Evolutionary conservation across 2,113 vertebrate species (phyloP), one percentile per base, ranked within the genome.

Genomic region (Cyprinodon tularosa): DNA sequence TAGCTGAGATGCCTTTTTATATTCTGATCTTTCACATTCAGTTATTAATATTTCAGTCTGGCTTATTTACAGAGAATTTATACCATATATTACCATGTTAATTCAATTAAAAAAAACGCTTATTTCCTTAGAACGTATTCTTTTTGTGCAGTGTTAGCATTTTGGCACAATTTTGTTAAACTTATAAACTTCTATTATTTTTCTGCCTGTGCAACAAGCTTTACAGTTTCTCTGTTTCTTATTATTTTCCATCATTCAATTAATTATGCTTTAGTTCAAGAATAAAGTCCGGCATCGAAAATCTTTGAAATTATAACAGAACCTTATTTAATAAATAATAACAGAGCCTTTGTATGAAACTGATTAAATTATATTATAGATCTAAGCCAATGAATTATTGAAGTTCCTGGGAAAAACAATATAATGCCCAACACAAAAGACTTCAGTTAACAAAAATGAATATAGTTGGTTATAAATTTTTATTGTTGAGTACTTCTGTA

Each of bases 401-500:
- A 7, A 20, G 1, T 11, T 44, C 20, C 38, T 3, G n/a, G 36
- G 12, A 17, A 22, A 4, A 45, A 44, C 4, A 5, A 1, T 42
- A 9, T 3, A n/a, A 4, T 6, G 14, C 2, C 44, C 44, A 11
- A 50, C 29, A 29, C 15, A n/a, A 9, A 57, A 20, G 50, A 57
- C 50, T n/a, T 20, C 7, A 57, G 3, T 8, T 57, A 20, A 57
- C 50, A 57, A 53, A 78, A 64, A 81, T 37, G n/a, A 76, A 59
- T 77, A 72, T 5, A 70, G 13, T 82, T 14, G 45, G 82, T 74
- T 62, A 84, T 86, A 72, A 80, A 84, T 78, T 90, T 94, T 91
- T 88, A 78, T 91, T 83, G 39, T 64, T 77, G 85, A 76, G 77
- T 59, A 62, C 76, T 86, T 82, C 67, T 80, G 66, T 78, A 85